Conservation (phyloP, 1,140 invertebrate genomes). For the Drosophila orosa region DNA sequence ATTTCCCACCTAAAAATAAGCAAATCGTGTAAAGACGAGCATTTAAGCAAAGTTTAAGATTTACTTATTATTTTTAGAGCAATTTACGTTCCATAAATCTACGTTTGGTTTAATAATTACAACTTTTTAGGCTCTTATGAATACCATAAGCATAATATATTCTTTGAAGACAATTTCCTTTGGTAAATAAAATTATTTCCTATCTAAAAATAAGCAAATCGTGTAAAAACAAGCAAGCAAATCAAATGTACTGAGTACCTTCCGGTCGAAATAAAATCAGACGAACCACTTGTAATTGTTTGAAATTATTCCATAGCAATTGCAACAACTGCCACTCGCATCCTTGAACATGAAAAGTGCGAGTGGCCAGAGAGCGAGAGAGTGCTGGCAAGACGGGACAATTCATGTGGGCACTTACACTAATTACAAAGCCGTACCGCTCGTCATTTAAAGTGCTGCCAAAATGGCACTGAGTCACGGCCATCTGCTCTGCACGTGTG, state of each 20-base stretch:
- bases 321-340: conserved; percentile 47
- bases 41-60: not conserved
- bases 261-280: not conserved
- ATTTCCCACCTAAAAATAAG: not conserved
- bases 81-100: not conserved
- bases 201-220: not conserved
- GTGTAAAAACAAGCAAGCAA: not conserved
- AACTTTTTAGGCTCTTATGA: not conserved
- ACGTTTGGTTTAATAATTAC: no score
- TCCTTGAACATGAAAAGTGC: conserved; percentile 75
- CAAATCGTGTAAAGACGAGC: not conserved
- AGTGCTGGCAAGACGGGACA: conserved; percentile 64
- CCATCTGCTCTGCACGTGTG: conserved; percentile 25
- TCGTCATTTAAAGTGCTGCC: conserved; percentile 39
- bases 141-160: not conserved
- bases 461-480: conserved; percentile 32
- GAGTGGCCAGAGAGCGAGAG: conserved; percentile 5
- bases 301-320: conserved; percentile 39
- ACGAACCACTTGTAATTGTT: conserved; percentile 12
- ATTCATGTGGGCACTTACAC: conserved; percentile 77
- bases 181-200: not conserved
- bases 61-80: not conserved
- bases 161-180: not conserved
- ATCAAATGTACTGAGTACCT: not conserved
- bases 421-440: conserved; percentile 71